These are phyloP conservation scores for Vulpes vulpes DNA, from an alignment of 2,113 vertebrate genomes.

Conservation along the genomic window DNA sequence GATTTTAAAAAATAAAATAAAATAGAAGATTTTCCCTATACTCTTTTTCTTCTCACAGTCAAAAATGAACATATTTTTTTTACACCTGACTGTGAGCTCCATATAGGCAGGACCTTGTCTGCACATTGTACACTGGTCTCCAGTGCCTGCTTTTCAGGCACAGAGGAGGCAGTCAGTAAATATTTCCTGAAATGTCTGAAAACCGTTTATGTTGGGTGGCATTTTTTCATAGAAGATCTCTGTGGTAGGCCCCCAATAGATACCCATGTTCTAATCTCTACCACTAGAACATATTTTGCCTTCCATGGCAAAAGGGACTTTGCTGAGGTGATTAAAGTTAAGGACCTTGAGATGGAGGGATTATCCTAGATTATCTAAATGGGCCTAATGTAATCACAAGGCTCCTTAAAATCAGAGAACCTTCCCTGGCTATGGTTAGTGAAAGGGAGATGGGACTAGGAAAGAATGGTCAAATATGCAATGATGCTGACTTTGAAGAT, in stretches of 20 bases:
- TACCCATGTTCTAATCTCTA: not conserved
- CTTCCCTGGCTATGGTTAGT: not conserved
- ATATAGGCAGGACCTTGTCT: not conserved
- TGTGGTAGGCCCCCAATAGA: not conserved
- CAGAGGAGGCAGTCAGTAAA: not conserved
- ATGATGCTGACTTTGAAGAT: not conserved
- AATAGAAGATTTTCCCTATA: too few species aligned
- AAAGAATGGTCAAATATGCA: not conserved
- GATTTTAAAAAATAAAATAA: too few species aligned
- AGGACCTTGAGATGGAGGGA: not conserved
- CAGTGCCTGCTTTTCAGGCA: not conserved
- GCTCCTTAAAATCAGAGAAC: not conserved
- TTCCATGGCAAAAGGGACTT: not conserved
- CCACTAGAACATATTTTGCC: not conserved
- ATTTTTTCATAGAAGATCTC: not conserved
- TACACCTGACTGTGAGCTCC: not conserved
- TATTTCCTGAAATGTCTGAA: not conserved
- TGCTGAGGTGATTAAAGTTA: not conserved
- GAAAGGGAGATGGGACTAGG: not conserved
- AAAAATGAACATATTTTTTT: not conserved
- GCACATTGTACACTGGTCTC: rapidly evolving
- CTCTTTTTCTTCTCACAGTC: too few species aligned
- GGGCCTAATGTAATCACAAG: not conserved
- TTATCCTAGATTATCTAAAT: not conserved
- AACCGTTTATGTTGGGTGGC: not conserved